These are phyloP conservation scores for Pterostichus madidus DNA, from an alignment of 2,888 invertebrate species.

Conservation along the genomic window DNA sequence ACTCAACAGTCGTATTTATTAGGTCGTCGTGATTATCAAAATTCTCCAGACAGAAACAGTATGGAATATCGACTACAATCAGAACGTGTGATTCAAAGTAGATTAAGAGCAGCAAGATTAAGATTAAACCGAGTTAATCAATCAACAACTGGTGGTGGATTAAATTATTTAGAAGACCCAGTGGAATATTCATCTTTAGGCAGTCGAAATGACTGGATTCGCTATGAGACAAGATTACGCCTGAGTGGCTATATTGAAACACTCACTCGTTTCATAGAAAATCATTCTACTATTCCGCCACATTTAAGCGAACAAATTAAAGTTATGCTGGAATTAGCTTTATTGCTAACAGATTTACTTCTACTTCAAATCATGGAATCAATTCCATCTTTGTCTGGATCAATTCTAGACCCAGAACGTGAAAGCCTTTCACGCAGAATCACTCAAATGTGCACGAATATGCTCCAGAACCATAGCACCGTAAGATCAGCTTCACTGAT, in stretches of 20 bases:
- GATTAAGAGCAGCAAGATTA: constrained; percentile 68
- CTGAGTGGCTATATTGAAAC: constrained; percentile 77
- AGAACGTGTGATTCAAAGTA: constrained; percentile 58
- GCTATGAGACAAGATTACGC: constrained; percentile 75
- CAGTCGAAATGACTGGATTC: constrained; percentile 73
- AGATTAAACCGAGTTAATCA: constrained; percentile 73
- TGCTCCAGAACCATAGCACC: constrained; percentile 73
- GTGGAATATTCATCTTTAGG: constrained; percentile 70
- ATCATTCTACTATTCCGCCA: constrained; percentile 72
- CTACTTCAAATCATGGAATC: constrained; percentile 77
- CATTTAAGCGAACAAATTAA: constrained; percentile 70
- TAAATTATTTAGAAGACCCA: constrained; percentile 66
- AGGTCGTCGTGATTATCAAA: constrained; percentile 54
- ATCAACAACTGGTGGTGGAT: constrained; percentile 51
- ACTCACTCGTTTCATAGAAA: constrained; percentile 78
- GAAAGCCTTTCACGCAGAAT: constrained; percentile 74
- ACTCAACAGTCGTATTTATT: constrained; percentile 58
- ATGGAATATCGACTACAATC: constrained; percentile 61
- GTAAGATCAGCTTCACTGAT: constrained; percentile 43
- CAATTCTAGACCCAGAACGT: constrained; percentile 74
- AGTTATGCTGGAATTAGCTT: constrained; percentile 76
- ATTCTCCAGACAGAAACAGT: constrained; percentile 59
- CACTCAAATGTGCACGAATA: constrained; percentile 74
- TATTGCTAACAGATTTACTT: constrained; percentile 78
- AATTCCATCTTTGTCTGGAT: constrained; percentile 75